These are phyloP conservation scores for Mythimna loreyi DNA, from an alignment of 2,888 invertebrate species.

Conservation along the genomic window DNA sequence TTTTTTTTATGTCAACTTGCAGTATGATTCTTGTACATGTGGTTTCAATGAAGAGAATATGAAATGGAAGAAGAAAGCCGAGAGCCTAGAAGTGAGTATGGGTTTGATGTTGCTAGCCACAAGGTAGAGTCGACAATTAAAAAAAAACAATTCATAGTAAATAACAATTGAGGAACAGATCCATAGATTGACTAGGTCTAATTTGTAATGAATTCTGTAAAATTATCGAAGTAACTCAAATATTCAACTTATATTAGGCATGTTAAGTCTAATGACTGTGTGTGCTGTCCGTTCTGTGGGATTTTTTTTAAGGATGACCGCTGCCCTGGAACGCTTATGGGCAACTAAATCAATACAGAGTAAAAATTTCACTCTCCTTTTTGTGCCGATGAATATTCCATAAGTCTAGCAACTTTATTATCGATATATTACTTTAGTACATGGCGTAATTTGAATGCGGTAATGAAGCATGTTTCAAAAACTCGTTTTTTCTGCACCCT, in stretches of 20 bases:
- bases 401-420: too few relatives aligned
- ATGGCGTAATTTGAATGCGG: too few relatives aligned
- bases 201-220: not conserved
- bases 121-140: too few relatives aligned
- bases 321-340: too few relatives aligned
- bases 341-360: too few relatives aligned
- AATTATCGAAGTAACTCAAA: not conserved
- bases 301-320: too few relatives aligned
- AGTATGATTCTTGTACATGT: constrained; percentile 78
- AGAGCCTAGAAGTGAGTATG: constrained; percentile 43
- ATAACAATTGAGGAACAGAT: not conserved
- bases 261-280: not conserved
- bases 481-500: too few relatives aligned
- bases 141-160: not conserved
- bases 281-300: not conserved
- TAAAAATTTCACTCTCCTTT: too few relatives aligned
- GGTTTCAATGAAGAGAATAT: constrained; percentile 77
- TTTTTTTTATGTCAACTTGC: constrained; percentile 50
- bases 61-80: constrained; percentile 65
- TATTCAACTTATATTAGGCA: not conserved
- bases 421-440: too few relatives aligned
- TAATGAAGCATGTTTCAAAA: too few relatives aligned
- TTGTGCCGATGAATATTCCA: too few relatives aligned
- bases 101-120: not conserved
- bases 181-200: not conserved